Percentiles rank a stretch among this genome's conserved stretches.
phyloP scores from a whole-genome alignment of 1,140 invertebrate genomes.

The Bombus waltoni region DNA sequence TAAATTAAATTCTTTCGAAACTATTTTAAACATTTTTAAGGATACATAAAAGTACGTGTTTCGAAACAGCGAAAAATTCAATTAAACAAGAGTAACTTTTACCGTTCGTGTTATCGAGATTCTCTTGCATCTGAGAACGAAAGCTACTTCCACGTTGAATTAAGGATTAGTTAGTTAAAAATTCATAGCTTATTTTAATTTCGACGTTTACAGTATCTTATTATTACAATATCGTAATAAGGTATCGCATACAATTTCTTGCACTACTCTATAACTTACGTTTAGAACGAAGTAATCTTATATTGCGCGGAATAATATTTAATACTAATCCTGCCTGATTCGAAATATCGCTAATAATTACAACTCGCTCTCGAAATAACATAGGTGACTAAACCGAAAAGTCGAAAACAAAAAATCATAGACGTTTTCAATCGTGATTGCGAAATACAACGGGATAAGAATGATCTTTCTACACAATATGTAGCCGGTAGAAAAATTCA shows the following conservation, averaged over 20 bases:
- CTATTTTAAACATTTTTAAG: neutral
- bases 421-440: neutral
- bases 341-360: neutral
- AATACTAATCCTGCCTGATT: neutral
- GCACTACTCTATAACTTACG: neutral
- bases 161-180: neutral
- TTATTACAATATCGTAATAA: neutral
- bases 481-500: neutral
- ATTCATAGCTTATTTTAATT: slow-evolving; percentile 10
- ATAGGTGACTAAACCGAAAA: neutral
- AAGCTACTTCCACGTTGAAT: neutral
- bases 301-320: neutral
- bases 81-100: neutral
- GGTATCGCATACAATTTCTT: neutral
- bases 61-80: neutral
- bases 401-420: neutral
- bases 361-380: neutral
- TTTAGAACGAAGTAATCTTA: neutral
- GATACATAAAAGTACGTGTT: neutral
- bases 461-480: neutral
- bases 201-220: neutral
- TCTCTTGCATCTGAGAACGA: slow-evolving; percentile 2
- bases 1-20: neutral
- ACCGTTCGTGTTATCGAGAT: neutral
- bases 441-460: neutral